Percentiles rank a stretch among this genome's conserved stretches.
phyloP scores from a whole-genome alignment of 2,888 invertebrate species.

The Gandaritis pyraliata region DNA sequence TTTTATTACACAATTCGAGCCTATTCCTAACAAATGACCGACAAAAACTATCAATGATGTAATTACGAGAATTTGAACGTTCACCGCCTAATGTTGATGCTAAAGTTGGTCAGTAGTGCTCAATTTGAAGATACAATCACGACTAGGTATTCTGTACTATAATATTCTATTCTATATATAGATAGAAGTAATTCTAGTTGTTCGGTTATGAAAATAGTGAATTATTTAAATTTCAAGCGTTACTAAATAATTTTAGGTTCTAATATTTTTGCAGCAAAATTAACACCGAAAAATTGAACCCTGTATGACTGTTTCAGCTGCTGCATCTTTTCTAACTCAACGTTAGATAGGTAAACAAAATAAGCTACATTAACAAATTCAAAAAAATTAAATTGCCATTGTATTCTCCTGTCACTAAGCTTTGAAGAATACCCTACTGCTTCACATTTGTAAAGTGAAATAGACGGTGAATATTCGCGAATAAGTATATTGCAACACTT shows the following conservation, averaged over 20 bases:
- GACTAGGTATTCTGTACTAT: conserved; percentile 1
- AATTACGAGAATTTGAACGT: conserved; percentile 24
- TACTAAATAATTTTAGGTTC: too few species aligned
- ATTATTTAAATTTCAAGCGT: too few species aligned
- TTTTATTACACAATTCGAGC: conserved; percentile 6
- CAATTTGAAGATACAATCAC: conserved; percentile 24
- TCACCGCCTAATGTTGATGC: conserved; percentile 1
- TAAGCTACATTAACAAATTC: too few species aligned
- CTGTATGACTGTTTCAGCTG: too few species aligned
- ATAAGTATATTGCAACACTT: conserved; percentile 4
- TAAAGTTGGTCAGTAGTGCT: conserved; percentile 31
- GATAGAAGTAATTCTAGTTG: background rate
- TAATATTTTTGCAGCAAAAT: too few species aligned
- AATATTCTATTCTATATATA: too few species aligned
- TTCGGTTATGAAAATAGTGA: background rate
- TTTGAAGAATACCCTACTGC: background rate
- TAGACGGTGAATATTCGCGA: background rate
- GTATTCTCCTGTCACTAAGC: too few species aligned
- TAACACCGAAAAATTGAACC: too few species aligned
- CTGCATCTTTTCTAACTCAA: too few species aligned
- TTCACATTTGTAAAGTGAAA: background rate
- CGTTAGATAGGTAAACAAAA: too few species aligned
- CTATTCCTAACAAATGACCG: conserved; percentile 15
- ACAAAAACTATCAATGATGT: conserved; percentile 22
- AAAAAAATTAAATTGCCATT: too few species aligned